Conservation (phyloP, 2,888 invertebrate species). For the Apamea crenata region DNA sequence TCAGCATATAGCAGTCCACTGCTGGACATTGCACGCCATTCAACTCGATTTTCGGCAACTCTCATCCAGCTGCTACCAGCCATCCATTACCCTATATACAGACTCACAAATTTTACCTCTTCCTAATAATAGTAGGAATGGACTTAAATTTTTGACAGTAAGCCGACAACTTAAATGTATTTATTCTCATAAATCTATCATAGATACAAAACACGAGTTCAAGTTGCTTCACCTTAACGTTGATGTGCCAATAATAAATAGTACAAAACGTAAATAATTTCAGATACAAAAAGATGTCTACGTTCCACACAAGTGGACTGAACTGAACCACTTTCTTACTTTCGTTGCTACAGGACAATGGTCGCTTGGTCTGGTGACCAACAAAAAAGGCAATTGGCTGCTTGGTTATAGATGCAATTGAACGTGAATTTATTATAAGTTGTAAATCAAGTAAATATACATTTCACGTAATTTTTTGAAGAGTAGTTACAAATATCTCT, state of each 20-base stretch:
- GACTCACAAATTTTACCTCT: not conserved
- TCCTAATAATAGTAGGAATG: not conserved
- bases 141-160: slow-evolving; percentile 5
- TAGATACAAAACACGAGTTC: not conserved
- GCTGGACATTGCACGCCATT: too few species aligned
- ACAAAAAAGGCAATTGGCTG: slow-evolving; percentile 61
- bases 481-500: not conserved
- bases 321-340: slow-evolving; percentile 67
- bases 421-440: not conserved
- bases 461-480: not conserved
- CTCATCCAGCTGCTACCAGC: too few species aligned
- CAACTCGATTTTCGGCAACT: too few species aligned
- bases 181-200: not conserved
- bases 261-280: slow-evolving; percentile 12
- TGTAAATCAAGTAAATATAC: not conserved
- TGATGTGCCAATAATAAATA: slow-evolving; percentile 20
- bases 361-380: slow-evolving; percentile 62
- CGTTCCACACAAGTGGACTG: slow-evolving; percentile 33
- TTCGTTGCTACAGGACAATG: slow-evolving; percentile 57
- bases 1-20: too few species aligned
- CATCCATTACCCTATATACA: too few species aligned
- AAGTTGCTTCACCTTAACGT: slow-evolving; percentile 20
- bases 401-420: slow-evolving; percentile 8
- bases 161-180: not conserved
- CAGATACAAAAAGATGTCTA: slow-evolving; percentile 53